phyloP scores from a whole-genome alignment of 92 coral and sea anemone genomes.

The Heteractis magnifica region DNA sequence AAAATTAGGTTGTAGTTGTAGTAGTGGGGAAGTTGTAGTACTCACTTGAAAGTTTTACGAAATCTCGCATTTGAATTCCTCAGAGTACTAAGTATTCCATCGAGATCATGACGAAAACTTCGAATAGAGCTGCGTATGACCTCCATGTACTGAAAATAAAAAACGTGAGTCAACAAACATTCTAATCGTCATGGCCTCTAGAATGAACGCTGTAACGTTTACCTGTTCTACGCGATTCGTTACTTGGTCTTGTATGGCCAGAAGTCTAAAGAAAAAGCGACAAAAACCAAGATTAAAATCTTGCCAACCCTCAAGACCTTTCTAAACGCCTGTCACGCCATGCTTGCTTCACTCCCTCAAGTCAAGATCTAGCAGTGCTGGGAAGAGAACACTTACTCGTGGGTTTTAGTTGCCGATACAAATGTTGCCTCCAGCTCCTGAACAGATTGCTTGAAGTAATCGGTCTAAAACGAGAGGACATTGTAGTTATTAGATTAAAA shows the following conservation, averaged over 20 bases:
- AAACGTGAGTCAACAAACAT: neutral
- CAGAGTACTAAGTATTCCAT: slow-evolving; percentile 87
- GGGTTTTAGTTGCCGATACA: slow-evolving; percentile 95
- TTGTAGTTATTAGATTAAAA: neutral
- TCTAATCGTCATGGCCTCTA: neutral
- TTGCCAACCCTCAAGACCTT: no score
- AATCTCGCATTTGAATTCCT: slow-evolving; percentile 99
- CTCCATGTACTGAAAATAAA: slow-evolving; percentile 75
- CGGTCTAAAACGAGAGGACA: slow-evolving; percentile 63
- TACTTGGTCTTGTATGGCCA: slow-evolving; percentile 94
- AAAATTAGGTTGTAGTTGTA: neutral
- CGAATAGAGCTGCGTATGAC: slow-evolving; percentile 87
- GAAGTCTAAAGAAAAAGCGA: slow-evolving; percentile 48
- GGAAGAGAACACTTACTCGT: slow-evolving; percentile 63
- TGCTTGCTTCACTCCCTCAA: no score
- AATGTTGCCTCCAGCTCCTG: slow-evolving; percentile 96
- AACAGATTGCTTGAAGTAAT: slow-evolving; percentile 83
- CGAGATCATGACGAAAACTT: slow-evolving; percentile 95
- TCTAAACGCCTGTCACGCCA: no score
- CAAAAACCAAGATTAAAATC: neutral
- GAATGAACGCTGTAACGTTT: neutral
- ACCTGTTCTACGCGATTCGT: slow-evolving; percentile 94
- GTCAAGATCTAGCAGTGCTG: no score
- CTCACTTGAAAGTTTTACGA: slow-evolving; percentile 97
- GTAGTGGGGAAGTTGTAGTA: neutral